Conservation (phyloP, 1,140 invertebrate species). For the Periplaneta americana region DNA sequence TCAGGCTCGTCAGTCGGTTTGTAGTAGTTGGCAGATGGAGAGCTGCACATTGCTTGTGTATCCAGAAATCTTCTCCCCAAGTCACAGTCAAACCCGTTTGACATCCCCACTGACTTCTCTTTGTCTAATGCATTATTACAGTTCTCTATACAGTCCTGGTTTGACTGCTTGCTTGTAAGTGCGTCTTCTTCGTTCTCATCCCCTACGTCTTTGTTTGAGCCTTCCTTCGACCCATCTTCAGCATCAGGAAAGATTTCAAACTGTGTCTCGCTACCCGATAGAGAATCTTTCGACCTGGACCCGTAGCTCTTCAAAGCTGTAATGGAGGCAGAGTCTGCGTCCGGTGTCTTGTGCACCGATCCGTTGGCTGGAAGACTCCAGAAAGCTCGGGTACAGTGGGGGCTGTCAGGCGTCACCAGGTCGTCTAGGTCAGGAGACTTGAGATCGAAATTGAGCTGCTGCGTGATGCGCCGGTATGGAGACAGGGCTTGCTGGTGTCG, state of each 20-base stretch:
- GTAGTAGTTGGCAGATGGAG: slow-evolving; percentile 75
- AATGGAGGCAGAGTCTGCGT: neutral
- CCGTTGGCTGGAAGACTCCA: slow-evolving; percentile 22
- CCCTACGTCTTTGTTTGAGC: neutral
- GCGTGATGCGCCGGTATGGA: slow-evolving; percentile 68
- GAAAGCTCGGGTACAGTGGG: slow-evolving; percentile 24
- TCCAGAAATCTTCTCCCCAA: slow-evolving; percentile 52
- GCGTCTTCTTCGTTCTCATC: neutral
- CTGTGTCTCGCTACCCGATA: slow-evolving; percentile 28
- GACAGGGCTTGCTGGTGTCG: slow-evolving; percentile 46
- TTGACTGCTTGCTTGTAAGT: neutral
- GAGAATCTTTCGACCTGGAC: too few species aligned
- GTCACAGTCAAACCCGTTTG: slow-evolving; percentile 27
- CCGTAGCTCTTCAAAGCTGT: neutral
- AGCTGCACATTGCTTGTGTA: slow-evolving; percentile 66
- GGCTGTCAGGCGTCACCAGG: slow-evolving; percentile 57
- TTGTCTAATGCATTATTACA: neutral
- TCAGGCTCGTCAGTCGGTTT: slow-evolving; percentile 79
- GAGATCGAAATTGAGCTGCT: slow-evolving; percentile 63
- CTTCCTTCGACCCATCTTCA: neutral
- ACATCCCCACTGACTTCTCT: slow-evolving; percentile 6
- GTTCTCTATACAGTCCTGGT: neutral
- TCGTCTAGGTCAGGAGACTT: slow-evolving; percentile 30
- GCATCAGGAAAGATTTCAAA: slow-evolving; percentile 42
- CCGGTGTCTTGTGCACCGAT: slow-evolving; percentile 44